Percentiles rank a stretch among this genome's conserved stretches.
phyloP scores from a whole-genome alignment of 1,140 invertebrate genomes.

The Drosophila lacteicornis region DNA sequence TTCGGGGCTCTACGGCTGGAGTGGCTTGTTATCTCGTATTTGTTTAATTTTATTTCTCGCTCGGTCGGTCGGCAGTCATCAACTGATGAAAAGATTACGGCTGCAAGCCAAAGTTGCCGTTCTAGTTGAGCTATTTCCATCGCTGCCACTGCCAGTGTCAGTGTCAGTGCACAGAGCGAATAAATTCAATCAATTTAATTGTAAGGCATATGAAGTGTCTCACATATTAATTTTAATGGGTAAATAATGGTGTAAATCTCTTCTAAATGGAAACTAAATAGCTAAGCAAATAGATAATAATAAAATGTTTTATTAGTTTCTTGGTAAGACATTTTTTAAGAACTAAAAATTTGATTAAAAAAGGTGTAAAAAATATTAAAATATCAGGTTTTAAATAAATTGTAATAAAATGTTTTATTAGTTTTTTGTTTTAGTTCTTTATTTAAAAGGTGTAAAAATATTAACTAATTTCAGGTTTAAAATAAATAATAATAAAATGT shows the following conservation, averaged over 20 bases:
- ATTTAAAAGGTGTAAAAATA: too few species aligned
- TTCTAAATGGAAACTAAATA: too few species aligned
- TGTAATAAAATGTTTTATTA: too few species aligned
- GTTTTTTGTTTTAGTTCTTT: too few species aligned
- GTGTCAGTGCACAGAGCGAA: conserved; percentile 2
- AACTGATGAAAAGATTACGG: conserved; percentile 67
- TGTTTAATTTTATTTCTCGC: conserved; percentile 68
- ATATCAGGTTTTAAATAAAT: too few species aligned
- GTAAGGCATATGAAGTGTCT: not conserved
- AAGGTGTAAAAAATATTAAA: too few species aligned
- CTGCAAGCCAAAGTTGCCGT: conserved; percentile 17
- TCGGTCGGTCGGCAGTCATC: conserved; percentile 35
- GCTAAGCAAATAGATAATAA: not conserved
- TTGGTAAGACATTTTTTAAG: too few species aligned
- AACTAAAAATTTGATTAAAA: too few species aligned
- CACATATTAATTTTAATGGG: too few species aligned
- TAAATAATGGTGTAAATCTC: too few species aligned
- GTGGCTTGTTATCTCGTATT: conserved; percentile 60
- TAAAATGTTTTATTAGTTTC: not conserved
- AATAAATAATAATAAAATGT: too few species aligned
- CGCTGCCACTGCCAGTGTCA: not conserved
- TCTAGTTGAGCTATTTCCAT: conserved; percentile 22
- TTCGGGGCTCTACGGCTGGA: conserved; percentile 35
- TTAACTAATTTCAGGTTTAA: too few species aligned
- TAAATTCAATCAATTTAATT: not conserved